Evolutionary conservation across 1,140 invertebrate genomes (phyloP).

Genomic region (Habropoda laboriosa): DNA sequence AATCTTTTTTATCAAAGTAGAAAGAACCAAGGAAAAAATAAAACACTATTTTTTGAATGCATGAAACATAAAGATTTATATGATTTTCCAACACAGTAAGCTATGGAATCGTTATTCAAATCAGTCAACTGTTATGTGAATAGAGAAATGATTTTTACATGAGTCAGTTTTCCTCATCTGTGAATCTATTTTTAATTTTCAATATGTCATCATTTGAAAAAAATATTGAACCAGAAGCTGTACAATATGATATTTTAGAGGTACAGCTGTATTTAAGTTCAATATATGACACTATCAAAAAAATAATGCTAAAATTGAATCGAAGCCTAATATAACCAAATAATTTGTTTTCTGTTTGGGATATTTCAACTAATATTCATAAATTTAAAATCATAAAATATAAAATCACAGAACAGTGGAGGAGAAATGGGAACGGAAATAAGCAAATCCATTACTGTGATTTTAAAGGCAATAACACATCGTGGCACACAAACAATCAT

Average conservation of each 20-base stretch:
- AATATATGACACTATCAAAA: not conserved
- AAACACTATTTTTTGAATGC: no score
- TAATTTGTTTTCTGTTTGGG: not conserved
- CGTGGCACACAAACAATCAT: conserved; percentile 65
- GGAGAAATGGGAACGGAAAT: conserved; percentile 45
- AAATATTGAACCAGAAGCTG: not conserved
- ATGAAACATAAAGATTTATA: not conserved
- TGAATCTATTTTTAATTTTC: not conserved
- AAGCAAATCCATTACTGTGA: conserved; percentile 58
- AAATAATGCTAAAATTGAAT: not conserved
- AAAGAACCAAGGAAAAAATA: no score
- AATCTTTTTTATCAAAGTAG: no score
- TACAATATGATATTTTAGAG: not conserved
- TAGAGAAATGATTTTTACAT: conserved; percentile 1
- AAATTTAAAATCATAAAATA: not conserved
- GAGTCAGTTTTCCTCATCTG: not conserved
- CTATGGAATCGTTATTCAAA: not conserved
- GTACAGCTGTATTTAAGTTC: not conserved
- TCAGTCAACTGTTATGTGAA: conserved; percentile 24
- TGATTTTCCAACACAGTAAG: not conserved
- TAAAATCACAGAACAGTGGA: not conserved
- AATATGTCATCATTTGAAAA: conserved; percentile 6
- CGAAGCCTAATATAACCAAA: not conserved
- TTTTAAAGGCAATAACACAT: conserved; percentile 61
- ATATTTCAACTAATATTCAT: not conserved